Base-by-base conservation (phyloP, 92 coral and sea anemone species). In the Phenganax stokvisi region DNA sequence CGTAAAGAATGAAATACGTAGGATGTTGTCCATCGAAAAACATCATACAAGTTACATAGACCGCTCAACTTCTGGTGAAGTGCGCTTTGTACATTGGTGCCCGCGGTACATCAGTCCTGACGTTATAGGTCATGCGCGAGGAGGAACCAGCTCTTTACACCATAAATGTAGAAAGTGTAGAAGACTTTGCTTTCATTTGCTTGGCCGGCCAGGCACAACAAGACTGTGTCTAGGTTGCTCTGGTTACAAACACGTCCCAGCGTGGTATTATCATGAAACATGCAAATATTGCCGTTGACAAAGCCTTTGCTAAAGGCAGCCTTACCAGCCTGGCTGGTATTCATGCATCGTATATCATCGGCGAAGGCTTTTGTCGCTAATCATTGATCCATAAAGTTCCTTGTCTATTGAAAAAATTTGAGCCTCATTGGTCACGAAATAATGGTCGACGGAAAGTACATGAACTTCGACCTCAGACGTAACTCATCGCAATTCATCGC, bases 171-270 rank as follows among this genome's bases (percentile, higher is more conserved):
- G 80, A 28, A 37, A 54, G 7, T 86, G 89, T 67, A 5, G 78
- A 17, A 80, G 82, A 63, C 27, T 86, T 20, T 86, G 89, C 72
- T 66, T 86, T 20, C 79, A 86, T 69, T 79, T 86, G 12, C 82
- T 86, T 56, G 89, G 89, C 28, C 67, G 62, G 63, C 89, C 89
- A 51, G 86, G 89, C 15, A 52, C 86, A 17, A 76, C 7, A 74
- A 75, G 89, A 61, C 75, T 53, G 56, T 86, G 89, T 70, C 74
- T 86, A 57, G 56, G 30, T 12, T 86, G 89, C 54, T 86, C 89
- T 8, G 89, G 80, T 13, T 82, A 74, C 71, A 77, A 86, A 75
- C 56, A 82, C 20, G 76, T 86, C 68, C 89, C 89, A 1, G 72
- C 54, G 11, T 86, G 89, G 89, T 86, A 86, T 70, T 86, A 75